Evolutionary conservation across 1,140 invertebrate species (phyloP).

Genomic region (Ptiloglossa arizonensis): DNA sequence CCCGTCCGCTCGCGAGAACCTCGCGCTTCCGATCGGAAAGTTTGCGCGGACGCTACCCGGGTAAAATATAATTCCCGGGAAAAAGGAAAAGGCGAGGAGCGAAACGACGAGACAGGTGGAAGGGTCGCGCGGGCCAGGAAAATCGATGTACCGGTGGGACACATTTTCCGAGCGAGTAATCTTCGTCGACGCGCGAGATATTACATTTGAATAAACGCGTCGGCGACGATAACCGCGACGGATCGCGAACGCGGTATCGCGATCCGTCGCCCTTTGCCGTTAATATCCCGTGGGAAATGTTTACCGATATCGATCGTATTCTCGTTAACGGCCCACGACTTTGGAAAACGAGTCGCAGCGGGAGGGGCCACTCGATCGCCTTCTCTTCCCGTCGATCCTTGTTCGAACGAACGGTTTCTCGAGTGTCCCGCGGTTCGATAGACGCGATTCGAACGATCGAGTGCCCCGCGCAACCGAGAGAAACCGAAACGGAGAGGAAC

Average conservation of each 20-base stretch:
- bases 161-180: conserved; percentile 78
- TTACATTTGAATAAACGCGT: conserved; percentile 83
- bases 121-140: conserved; percentile 23
- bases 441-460: not conserved
- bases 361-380: too few relatives aligned
- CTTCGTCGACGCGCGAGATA: conserved; percentile 79
- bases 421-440: conserved; percentile 30
- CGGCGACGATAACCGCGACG: conserved; percentile 74
- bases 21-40: not conserved
- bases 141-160: conserved; percentile 73
- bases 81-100: not conserved
- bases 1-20: too few relatives aligned
- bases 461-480: not conserved
- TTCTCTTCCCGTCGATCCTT: not conserved
- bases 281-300: conserved; percentile 79
- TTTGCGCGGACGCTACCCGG: conserved; percentile 40
- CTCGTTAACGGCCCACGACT: conserved; percentile 75
- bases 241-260: conserved; percentile 71
- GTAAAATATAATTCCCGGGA: not conserved
- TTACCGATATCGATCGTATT: conserved; percentile 80
- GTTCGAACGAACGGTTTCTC: conserved; percentile 15
- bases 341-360: not conserved
- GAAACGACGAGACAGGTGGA: conserved; percentile 31
- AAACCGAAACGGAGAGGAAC: too few relatives aligned
- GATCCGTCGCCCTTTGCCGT: conserved; percentile 48